These are phyloP conservation scores for Melieria omissa DNA, from an alignment of 2,888 invertebrate genomes.

Conservation along the genomic window DNA sequence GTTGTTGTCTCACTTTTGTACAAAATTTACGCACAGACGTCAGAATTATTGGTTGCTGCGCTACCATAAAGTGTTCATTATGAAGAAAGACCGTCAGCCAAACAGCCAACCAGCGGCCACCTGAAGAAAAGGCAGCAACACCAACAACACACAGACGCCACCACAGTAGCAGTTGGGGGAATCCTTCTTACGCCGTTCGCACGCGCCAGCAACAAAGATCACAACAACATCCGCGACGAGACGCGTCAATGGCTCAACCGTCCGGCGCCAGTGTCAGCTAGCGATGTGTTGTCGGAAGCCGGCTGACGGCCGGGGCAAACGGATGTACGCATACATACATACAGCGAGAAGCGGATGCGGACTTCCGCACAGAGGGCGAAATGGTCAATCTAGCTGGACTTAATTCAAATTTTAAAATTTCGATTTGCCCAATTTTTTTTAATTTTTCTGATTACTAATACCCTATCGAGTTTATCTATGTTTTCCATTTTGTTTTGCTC, in stretches of 20 bases:
- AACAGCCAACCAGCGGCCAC: slow-evolving; percentile 26
- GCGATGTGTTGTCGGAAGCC: too few species aligned
- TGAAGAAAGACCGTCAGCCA: slow-evolving; percentile 26
- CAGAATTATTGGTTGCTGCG: slow-evolving; percentile 35
- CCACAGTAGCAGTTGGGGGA: background rate
- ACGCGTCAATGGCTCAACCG: slow-evolving; percentile 43
- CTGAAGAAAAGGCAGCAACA: slow-evolving; percentile 1
- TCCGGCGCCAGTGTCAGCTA: too few species aligned
- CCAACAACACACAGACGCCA: slow-evolving; percentile 7
- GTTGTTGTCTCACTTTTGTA: background rate
- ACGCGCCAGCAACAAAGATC: slow-evolving; percentile 24
- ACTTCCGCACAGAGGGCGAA: too few species aligned
- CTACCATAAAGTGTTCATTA: slow-evolving; percentile 42
- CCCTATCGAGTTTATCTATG: too few species aligned
- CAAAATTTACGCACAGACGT: slow-evolving; percentile 30
- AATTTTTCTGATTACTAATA: too few species aligned
- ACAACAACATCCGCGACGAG: slow-evolving; percentile 44
- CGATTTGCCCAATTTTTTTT: too few species aligned
- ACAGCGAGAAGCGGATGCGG: too few species aligned
- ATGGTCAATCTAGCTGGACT: too few species aligned
- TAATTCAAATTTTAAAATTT: too few species aligned
- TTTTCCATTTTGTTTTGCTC: too few species aligned
- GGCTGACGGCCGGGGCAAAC: too few species aligned
- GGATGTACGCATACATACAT: too few species aligned
- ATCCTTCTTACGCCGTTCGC: background rate